These are phyloP conservation scores for Rhea americana DNA, from an alignment of 2,113 vertebrate genomes.

Conservation along the genomic window DNA sequence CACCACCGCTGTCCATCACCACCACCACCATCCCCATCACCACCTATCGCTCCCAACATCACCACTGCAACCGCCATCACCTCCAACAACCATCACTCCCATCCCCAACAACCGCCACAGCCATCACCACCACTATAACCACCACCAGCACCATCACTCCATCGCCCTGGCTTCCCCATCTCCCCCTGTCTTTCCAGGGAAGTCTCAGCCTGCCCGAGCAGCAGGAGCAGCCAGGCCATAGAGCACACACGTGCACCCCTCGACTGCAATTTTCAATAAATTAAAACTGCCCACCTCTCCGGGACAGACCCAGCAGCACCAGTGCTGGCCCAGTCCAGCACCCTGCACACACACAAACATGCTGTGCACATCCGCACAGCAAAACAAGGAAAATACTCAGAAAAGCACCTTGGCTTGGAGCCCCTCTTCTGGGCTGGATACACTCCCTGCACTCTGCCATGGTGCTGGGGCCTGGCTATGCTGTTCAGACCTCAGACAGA, in stretches of 20 bases:
- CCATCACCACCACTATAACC: not conserved
- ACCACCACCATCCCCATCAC: fast-evolving
- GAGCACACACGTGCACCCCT: no score
- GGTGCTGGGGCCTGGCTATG: fast-evolving
- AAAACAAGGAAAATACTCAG: not conserved
- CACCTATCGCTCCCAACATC: fast-evolving
- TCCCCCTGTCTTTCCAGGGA: not conserved
- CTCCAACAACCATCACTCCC: no score
- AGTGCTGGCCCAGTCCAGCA: no score
- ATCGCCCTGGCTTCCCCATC: no score
- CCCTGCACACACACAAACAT: no score
- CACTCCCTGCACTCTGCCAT: fast-evolving
- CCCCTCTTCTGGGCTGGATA: no score
- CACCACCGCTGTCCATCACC: not conserved
- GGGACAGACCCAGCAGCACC: no score
- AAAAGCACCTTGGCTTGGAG: not conserved
- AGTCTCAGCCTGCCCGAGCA: not conserved
- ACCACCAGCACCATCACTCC: fast-evolving
- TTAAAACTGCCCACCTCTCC: not conserved
- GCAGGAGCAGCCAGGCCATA: no score
- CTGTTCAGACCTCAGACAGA: fast-evolving
- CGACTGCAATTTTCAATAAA: not conserved
- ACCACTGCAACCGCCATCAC: not conserved
- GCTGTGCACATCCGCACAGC: not conserved
- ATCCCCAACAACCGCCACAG: fast-evolving